phyloP scores from a whole-genome alignment of 2,797 vertebrate genomes.

The Micrastur ruficollis region DNA sequence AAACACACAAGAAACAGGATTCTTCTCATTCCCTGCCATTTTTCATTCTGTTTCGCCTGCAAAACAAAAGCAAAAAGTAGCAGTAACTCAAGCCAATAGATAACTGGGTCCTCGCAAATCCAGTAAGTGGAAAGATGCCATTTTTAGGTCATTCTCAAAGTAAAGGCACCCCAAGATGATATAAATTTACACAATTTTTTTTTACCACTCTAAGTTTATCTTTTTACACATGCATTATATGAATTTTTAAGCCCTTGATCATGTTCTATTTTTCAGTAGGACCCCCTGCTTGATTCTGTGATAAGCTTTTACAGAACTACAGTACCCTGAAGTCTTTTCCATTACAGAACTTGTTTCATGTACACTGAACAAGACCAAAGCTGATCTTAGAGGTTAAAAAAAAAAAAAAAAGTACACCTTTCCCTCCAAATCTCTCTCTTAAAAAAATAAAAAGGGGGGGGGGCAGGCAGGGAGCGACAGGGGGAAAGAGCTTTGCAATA shows the following conservation, averaged over 20 bases:
- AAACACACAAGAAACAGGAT: background rate
- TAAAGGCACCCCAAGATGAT: background rate
- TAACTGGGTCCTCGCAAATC: background rate
- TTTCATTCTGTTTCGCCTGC: background rate
- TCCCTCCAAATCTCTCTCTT: background rate
- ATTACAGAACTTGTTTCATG: background rate
- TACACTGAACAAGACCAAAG: background rate
- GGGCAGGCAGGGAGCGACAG: too few species aligned
- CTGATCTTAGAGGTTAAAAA: background rate
- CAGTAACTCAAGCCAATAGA: background rate
- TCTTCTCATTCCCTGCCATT: background rate
- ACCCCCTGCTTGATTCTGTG: background rate
- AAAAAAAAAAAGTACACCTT: background rate
- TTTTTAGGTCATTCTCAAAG: conserved; percentile 50
- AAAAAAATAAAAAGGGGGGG: background rate
- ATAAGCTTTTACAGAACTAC: background rate
- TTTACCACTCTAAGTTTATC: background rate
- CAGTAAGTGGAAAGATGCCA: background rate
- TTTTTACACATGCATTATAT: background rate
- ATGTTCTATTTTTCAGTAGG: background rate
- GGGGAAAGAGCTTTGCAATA: background rate
- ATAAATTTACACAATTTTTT: background rate
- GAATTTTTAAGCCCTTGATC: background rate
- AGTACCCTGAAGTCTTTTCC: background rate
- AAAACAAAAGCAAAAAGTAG: conserved; percentile 21